Percentiles rank a stretch among this genome's conserved stretches.
These are phyloP conservation scores for Aphelocoma coerulescens DNA, from an alignment of 2,113 vertebrate species.

Conservation along the genomic window DNA sequence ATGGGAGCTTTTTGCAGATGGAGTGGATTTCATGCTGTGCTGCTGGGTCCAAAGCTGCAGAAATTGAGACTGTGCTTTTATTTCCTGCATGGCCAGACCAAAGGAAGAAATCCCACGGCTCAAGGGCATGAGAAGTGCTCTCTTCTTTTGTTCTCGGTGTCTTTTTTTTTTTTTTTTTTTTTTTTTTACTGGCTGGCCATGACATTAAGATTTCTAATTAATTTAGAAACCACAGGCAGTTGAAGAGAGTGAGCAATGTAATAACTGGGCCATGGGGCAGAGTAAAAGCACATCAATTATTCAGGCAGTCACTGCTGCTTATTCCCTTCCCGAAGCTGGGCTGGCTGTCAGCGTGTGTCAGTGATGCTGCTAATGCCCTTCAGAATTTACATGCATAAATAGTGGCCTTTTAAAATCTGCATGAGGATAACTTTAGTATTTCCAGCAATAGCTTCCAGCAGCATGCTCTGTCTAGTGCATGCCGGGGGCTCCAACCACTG, in stretches of 20 bases:
- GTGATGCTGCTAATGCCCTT: constrained; percentile 64
- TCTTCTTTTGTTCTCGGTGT: background rate
- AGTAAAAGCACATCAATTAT: constrained; percentile 68
- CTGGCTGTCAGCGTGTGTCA: constrained; percentile 71
- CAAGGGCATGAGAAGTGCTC: background rate
- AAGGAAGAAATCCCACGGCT: background rate
- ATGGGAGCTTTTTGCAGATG: background rate
- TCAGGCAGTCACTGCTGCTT: constrained; percentile 56
- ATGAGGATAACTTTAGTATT: constrained; percentile 30
- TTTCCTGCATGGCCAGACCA: background rate
- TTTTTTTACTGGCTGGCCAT: background rate
- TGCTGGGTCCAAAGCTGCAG: background rate
- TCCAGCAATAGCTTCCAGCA: constrained; percentile 15
- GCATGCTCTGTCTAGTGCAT: background rate
- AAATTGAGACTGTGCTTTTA: background rate
- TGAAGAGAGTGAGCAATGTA: constrained; percentile 50
- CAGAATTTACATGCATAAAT: constrained; percentile 67
- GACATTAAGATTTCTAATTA: constrained; percentile 69
- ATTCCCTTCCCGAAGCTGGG: constrained; percentile 60
- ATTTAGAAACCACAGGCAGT: constrained; percentile 60
- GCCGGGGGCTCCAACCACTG: rapidly evolving
- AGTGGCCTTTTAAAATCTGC: constrained; percentile 65
- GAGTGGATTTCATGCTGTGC: background rate
- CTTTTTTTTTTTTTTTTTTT: background rate
- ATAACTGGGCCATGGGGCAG: constrained; percentile 60